These are phyloP conservation scores for Ctenoplectra terminalis DNA, from an alignment of 1,140 invertebrate genomes.

Conservation along the genomic window DNA sequence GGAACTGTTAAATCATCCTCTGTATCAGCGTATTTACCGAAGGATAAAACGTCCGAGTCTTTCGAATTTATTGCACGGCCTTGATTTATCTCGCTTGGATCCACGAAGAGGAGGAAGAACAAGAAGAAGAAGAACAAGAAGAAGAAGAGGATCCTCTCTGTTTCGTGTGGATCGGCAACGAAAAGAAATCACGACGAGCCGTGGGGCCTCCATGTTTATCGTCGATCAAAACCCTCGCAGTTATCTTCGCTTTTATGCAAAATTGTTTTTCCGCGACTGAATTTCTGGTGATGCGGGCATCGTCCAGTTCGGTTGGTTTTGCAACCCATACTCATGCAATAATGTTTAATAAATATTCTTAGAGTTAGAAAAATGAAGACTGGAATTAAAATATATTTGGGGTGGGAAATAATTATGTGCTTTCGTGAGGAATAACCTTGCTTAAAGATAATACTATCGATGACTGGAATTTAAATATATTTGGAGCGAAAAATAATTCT, in stretches of 20 bases:
- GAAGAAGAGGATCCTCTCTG: slow-evolving; percentile 30
- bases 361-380: too few species aligned
- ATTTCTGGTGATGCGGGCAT: too few species aligned
- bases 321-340: too few species aligned
- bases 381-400: too few species aligned
- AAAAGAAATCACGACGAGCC: slow-evolving; percentile 26
- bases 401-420: too few species aligned
- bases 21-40: slow-evolving; percentile 55
- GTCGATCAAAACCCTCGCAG: background rate
- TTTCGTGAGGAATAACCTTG: too few species aligned
- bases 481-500: too few species aligned
- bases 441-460: too few species aligned
- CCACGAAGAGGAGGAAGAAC: background rate
- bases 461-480: too few species aligned
- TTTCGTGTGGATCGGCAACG: slow-evolving; percentile 2
- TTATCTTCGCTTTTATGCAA: background rate
- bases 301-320: too few species aligned
- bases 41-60: slow-evolving; percentile 50
- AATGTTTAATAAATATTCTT: too few species aligned
- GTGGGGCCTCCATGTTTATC: slow-evolving; percentile 12
- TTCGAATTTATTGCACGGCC: slow-evolving; percentile 58
- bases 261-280: background rate
- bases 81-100: slow-evolving; percentile 59
- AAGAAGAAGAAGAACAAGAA: background rate
- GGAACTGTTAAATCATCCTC: slow-evolving; percentile 60